Evolutionary conservation across 2,888 invertebrate genomes (phyloP), one percentile per base, ranked within the genome.

Genomic region (Eutolmus rufibarbis): DNA sequence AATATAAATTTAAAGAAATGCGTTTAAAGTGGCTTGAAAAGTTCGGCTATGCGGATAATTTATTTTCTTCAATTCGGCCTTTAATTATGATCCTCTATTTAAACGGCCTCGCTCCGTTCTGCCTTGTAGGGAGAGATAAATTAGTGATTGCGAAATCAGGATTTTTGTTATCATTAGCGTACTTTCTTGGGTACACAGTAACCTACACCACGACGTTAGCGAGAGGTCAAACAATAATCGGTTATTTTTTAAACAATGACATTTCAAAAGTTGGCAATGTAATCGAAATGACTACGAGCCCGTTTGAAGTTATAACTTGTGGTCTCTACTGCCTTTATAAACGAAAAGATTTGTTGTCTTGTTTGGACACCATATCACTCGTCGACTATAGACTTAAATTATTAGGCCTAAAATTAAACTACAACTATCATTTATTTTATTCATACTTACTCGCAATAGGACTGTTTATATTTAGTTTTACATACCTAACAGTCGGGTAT

Each of bases 401-500:
- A 2, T 88, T 92, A 82, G 92, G 92, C 85, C 90, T 91, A 85
- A 91, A 91, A 82, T 86, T 91, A 89, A 90, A 92, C 88, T 92
- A 92, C 89, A 90, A 90, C 0, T 89, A 90, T 28, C 91, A 92
- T 12, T 84, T 92, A 2, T 88, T 91, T 5, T 90, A 90, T 87
- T 91, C 90, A 5, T 91, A 90, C 19, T 89, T 91, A 7, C 91
- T 91, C 43, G 91, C 91, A 12, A 37, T 91, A 85, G 90, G 90
- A 9, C 91, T 91, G 90, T 89, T 92, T 23, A 89, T 91, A 40
- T 91, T 92, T 79, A 92, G 91, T 79, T 90, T 91, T 57, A 90
- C 90, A 34, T 92, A 92, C 86, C 87, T 92, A 82, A 91, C 90
- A 76, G 91, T 92, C 19, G 91, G 92, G 88, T 92, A 91, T 84